Percentiles rank a stretch among this genome's conserved stretches.
phyloP scores from a whole-genome alignment of 1,140 invertebrate species.

The Thrips palmi region DNA sequence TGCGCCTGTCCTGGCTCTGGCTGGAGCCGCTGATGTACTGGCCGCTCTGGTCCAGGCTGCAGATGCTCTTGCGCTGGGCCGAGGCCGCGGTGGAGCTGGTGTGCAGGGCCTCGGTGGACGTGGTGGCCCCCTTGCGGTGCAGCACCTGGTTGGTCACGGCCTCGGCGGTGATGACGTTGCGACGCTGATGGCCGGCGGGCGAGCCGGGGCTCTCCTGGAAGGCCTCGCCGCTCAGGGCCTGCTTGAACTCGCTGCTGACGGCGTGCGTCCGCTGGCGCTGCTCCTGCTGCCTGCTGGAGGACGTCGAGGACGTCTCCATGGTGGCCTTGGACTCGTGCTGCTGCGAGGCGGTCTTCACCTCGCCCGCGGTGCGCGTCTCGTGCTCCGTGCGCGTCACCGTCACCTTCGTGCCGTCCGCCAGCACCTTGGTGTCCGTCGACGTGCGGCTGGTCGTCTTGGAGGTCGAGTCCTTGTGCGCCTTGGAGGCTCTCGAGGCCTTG shows the following conservation, averaged over 20 bases:
- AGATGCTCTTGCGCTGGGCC: constrained; percentile 57
- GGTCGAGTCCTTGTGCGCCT: constrained; percentile 6
- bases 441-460: constrained; percentile 20
- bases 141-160: constrained; percentile 56
- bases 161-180: constrained; percentile 46
- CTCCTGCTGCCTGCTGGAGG: neutral
- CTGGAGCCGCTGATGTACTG: constrained; percentile 37
- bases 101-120: constrained; percentile 39
- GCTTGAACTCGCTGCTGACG: constrained; percentile 13
- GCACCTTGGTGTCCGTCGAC: constrained; percentile 24
- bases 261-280: neutral
- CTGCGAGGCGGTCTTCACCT: neutral
- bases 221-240: constrained; percentile 12
- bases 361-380: constrained; percentile 3
- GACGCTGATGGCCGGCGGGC: constrained; percentile 30
- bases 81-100: constrained; percentile 55
- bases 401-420: constrained; percentile 31
- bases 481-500: constrained; percentile 6
- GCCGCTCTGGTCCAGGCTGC: constrained; percentile 50
- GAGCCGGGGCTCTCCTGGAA: neutral
- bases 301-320: neutral
- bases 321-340: neutral
- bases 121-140: constrained; percentile 43
- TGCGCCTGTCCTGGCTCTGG: constrained; percentile 46
- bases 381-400: constrained; percentile 22